Conservation (phyloP, 2,797 vertebrate species). For the Myotis myotis region DNA sequence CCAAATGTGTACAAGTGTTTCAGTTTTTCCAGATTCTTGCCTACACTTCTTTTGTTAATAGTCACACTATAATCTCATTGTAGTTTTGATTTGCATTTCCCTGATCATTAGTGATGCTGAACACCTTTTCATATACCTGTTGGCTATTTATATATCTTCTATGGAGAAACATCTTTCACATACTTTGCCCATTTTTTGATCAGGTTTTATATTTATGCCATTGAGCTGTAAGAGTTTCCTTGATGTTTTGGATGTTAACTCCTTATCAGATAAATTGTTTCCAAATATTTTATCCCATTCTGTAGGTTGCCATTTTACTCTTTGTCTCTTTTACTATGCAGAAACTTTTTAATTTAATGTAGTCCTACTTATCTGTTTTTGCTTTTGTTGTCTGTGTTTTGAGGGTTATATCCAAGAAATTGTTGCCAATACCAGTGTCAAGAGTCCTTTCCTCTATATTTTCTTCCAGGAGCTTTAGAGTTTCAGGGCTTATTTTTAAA, state of each 20-base stretch:
- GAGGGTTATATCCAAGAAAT: background rate
- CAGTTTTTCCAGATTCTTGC: background rate
- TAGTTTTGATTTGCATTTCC: slow-evolving; percentile 11
- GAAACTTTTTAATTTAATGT: background rate
- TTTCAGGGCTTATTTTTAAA: background rate
- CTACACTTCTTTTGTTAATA: background rate
- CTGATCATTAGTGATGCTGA: background rate
- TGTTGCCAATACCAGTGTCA: background rate
- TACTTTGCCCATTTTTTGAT: background rate
- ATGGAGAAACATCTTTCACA: background rate
- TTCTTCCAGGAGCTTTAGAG: background rate
- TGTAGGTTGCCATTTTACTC: background rate
- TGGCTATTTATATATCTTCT: background rate
- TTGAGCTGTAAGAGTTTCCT: background rate
- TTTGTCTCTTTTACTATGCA: background rate
- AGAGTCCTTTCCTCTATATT: background rate
- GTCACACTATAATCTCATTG: background rate
- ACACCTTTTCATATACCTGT: background rate
- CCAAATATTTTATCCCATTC: background rate
- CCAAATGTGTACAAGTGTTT: background rate
- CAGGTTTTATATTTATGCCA: background rate
- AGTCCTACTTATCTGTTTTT: background rate
- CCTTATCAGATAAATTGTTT: background rate
- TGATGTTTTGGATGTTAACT: background rate
- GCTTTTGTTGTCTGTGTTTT: background rate